A percentile compares a stretch with the other conserved stretches of the same genome.
phyloP scores from a whole-genome alignment of 2,113 vertebrate genomes.

The Dicentrarchus labrax region DNA sequence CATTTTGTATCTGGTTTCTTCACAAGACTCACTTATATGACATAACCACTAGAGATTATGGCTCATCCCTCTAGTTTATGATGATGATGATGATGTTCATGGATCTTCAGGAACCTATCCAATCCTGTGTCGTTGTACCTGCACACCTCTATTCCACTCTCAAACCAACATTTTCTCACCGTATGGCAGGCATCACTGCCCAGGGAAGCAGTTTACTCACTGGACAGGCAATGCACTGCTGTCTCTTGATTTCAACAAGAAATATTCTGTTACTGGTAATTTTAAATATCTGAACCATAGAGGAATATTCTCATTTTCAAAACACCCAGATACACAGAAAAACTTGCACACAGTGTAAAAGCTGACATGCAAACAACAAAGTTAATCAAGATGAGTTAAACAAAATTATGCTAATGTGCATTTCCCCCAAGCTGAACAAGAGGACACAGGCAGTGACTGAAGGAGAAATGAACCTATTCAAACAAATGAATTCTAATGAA shows the following conservation, averaged over 20 bases:
- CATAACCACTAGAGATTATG: neutral
- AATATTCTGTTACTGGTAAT: constrained; percentile 4
- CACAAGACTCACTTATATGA: constrained; percentile 9
- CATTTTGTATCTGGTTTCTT: constrained; percentile 56
- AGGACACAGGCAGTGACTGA: constrained; percentile 29
- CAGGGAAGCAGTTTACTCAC: neutral
- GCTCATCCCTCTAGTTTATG: neutral
- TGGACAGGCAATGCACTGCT: neutral
- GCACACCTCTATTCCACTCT: neutral
- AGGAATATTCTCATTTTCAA: constrained; percentile 14
- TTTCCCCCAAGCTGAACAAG: constrained; percentile 27
- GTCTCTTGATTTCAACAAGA: neutral
- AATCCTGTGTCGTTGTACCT: neutral
- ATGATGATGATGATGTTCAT: neutral
- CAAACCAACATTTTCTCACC: neutral
- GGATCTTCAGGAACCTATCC: neutral
- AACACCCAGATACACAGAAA: neutral
- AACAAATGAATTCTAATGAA: constrained; percentile 77
- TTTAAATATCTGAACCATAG: neutral
- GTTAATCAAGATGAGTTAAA: constrained; percentile 61
- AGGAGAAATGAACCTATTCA: constrained; percentile 65
- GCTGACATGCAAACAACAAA: constrained; percentile 33
- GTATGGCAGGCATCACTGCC: neutral
- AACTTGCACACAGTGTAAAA: neutral
- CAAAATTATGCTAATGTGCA: constrained; percentile 60